These are phyloP conservation scores for Colletes gigas DNA, from an alignment of 1,140 invertebrate species.

Conservation along the genomic window DNA sequence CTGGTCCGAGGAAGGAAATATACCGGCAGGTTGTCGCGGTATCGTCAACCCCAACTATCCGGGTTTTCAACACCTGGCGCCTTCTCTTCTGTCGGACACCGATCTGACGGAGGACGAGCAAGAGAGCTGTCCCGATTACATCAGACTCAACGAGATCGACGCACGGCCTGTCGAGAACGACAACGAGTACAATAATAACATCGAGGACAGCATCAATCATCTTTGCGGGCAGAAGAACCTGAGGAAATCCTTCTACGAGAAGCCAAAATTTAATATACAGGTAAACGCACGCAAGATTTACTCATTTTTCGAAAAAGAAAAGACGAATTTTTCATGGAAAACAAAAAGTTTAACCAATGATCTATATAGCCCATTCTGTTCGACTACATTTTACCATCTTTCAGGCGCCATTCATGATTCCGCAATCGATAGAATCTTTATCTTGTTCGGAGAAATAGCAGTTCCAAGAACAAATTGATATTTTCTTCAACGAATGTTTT, in stretches of 20 bases:
- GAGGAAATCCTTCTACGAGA: constrained; percentile 83
- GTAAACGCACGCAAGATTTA: constrained; percentile 45
- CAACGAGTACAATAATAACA: constrained; percentile 69
- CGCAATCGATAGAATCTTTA: no score
- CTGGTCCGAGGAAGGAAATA: constrained; percentile 75
- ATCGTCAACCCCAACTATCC: constrained; percentile 91
- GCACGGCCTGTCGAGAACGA: constrained; percentile 63
- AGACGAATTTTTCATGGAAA: no score
- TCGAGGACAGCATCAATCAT: constrained; percentile 81
- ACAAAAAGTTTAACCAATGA: no score
- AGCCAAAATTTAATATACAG: constrained; percentile 82
- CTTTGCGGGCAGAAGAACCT: constrained; percentile 81
- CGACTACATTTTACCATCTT: no score
- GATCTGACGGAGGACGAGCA: constrained; percentile 81
- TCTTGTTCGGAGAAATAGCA: no score
- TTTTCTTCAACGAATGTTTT: no score
- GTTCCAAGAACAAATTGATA: no score
- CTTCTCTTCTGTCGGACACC: constrained; percentile 75
- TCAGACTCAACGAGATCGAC: constrained; percentile 35
- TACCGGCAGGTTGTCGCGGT: constrained; percentile 80
- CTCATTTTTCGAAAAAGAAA: no score
- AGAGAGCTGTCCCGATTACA: constrained; percentile 56
- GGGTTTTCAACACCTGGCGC: constrained; percentile 82
- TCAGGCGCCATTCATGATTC: no score
- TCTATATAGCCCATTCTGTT: no score